Base-by-base conservation (phyloP, 2,888 invertebrate species). In the Petrolisthes cinctipes region DNA sequence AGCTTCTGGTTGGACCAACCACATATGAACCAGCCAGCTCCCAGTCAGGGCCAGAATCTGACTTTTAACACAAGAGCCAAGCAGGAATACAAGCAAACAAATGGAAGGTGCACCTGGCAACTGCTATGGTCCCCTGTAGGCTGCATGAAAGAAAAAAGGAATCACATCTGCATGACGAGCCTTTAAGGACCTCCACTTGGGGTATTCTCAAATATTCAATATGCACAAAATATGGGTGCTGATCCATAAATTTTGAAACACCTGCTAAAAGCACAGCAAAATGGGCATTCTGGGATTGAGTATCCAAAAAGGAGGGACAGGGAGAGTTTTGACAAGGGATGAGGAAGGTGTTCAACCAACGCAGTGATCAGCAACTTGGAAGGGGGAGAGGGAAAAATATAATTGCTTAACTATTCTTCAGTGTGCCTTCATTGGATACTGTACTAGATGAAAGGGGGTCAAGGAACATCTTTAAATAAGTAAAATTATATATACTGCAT, bases 61-160 rank as follows among this genome's bases (percentile, higher is more conserved):
- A 61, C 84, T 51, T 71, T 68, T 54, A 85, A 85, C 79, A 79
- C 54, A 86, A 86, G 51, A 81, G 68, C 80, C 85, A 85, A 85
- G 82, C 85, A 66, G 85, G 85, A 82, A 54, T 75, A 89, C 83
- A 87, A 86, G 88, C 84, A 84, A 88, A 86, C 86, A 66, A 90
- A 86, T 88, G 75, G 66, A 87, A 86, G 82, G 89, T 90, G 90
- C 90, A 90, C 90, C 90, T 90, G 87, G 86, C 90, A 90, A 90
- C 87, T 90, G 89, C 86, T 87, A 89, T 87, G 83, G 85, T 90
- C 90, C 86, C 90, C 89, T 78, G 88, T 82, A 61, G 90, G 90
- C 89, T 90, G 90, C 89, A 89, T 89, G 89, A 89, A 89, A 89
- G 87, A 87, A 89, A 89, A 89, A 89, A 89, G 76, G 88, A 83